phyloP scores from a whole-genome alignment of 2,113 vertebrate species.

The Oenanthe melanoleuca region DNA sequence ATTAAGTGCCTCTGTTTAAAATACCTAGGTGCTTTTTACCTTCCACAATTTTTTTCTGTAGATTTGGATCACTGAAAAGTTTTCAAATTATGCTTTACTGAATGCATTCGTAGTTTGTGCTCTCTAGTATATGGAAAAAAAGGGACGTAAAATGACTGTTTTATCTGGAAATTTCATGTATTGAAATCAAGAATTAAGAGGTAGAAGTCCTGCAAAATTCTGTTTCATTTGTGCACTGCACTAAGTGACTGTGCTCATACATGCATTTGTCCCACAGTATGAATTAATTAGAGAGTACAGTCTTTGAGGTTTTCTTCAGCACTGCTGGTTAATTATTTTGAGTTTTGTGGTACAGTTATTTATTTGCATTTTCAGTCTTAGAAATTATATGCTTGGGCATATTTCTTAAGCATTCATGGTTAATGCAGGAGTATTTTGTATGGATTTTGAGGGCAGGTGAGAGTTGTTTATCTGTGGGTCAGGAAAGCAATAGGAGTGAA shows the following conservation, averaged over 20 bases:
- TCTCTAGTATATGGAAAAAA: background rate
- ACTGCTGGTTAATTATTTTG: background rate
- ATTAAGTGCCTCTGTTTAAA: background rate
- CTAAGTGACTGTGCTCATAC: background rate
- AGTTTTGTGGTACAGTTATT: background rate
- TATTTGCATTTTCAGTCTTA: background rate
- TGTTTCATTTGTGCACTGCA: background rate
- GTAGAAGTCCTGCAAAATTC: background rate
- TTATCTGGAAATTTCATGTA: background rate
- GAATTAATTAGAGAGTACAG: background rate
- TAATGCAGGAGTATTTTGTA: background rate
- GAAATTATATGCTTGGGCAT: background rate
- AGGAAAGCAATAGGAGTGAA: slow-evolving; percentile 64
- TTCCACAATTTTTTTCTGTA: background rate
- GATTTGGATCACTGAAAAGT: background rate
- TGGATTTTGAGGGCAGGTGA: background rate
- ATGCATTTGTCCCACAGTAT: background rate
- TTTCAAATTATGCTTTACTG: background rate
- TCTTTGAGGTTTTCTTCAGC: background rate
- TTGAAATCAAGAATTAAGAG: background rate
- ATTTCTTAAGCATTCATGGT: background rate
- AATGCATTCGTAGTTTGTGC: background rate
- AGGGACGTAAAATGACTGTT: background rate
- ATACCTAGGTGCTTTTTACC: background rate
- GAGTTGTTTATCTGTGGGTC: background rate